Evolutionary conservation across 2,888 invertebrate genomes (phyloP), one percentile per base, ranked within the genome.

Genomic region (Escarpia spicata): DNA sequence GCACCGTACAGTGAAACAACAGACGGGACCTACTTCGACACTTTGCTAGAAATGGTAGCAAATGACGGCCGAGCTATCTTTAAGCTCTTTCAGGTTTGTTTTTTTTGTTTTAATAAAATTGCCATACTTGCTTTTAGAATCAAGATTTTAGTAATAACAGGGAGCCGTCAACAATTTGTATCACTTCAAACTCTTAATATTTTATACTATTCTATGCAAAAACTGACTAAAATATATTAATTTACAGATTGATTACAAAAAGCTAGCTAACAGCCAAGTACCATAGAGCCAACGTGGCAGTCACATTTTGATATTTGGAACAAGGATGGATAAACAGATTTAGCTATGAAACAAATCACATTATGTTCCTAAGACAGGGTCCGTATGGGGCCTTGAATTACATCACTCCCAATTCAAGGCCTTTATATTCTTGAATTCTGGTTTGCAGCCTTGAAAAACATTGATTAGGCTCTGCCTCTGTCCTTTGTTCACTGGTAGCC

Each of bases 1-100:
- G 99, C 99, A 94, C 99, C 99, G 6, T 99, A 99, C 97, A 99
- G 99, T 96, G 99, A 99, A 97, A 99, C 99, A 6, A 99, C 99
- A 0, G 99, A 99, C 96, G 96, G 96, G 9, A 94, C 95, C 31
- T 95, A 96, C 94, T 96, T 96, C 95, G 99, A 99, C 96, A 98
- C 98, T 95, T 97, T 99, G 92, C 97, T 99, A 44, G 98, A 99
- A 97, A 98, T 99, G 97, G 99, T 99, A 1, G 99, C 99, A 6
- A 97, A 98, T 92, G 97, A 98, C 94, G 99, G 99, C 9, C 97
- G 99, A 93, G 98, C 98, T 93, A 97, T 99, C 43, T 99, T 99
- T 96, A 98, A 98, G 96, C 97, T 99, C 90, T 99, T 99, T 96
- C 98, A 98, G 97, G 98, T 98, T 95, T 94, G 92, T 52, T 90